Base-by-base conservation (phyloP, 1,140 invertebrate species). In the Psix sp. region DNA sequence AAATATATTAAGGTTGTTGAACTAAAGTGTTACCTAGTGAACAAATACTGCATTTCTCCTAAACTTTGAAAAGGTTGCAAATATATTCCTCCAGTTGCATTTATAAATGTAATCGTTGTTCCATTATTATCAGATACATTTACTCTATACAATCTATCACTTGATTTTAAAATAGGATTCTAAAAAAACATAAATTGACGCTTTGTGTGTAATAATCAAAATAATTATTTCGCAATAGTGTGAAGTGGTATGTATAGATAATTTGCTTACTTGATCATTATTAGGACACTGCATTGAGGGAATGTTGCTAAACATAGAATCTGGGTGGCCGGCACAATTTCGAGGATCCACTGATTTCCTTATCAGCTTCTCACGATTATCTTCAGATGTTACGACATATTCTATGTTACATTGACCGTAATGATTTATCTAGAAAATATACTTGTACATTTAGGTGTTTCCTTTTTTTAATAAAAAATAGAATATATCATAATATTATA, bases 11-110 rank as follows among this genome's bases (percentile, higher is more conserved):
- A 45, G 21, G 21, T n/a, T 56, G 1, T 14, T 33, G 39, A 16
- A n/a, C 17, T 38, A 46, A 33, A 10, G 39, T 54, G 29, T 66
- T 60, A 84, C 83, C 78, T 77, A 4, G 79, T 80, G 15, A 83
- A 82, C 40, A 82, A 70, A 65, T 82, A 86, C 4, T 87, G 84
- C 43, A 84, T 83, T 78, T 86, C 84, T 6, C 82, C 82, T 51
- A 85, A 79, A 56, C 81, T 86, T 79, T 84, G 82, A 54, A 86
- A 87, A 13, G 84, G 82, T 70, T 86, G 84, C 3, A 87, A 73
- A 46, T 86, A 87, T 51, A 87, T 80, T 48, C 81, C 80, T 20
- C 85, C 85, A 15, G 84, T 82, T 33, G 83, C 82, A 67, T 87
- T 86, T 5, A 87, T 45, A 29, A 74, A 83, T 3, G 68, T 54